Evolutionary conservation across 2,888 invertebrate species (phyloP).

Genomic region (Proisotoma minuta): DNA sequence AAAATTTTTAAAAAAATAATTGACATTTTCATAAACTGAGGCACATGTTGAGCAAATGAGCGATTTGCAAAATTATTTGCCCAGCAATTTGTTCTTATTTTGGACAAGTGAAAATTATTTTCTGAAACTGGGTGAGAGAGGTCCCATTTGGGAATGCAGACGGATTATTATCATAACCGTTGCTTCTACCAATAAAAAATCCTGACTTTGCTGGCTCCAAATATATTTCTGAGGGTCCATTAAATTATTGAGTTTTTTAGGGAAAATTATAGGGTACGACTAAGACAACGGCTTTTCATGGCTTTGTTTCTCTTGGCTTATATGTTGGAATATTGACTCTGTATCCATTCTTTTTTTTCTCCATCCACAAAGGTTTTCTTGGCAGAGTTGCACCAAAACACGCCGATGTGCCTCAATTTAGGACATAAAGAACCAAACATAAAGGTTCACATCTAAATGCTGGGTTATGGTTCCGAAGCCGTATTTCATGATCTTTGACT

Average conservation of each 20-base stretch:
- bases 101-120: no score
- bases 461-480: slow-evolving; percentile 6
- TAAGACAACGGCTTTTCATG: slow-evolving; percentile 47
- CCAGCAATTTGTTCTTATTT: no score
- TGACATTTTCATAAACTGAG: no score
- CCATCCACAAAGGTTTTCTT: not conserved
- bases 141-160: not conserved
- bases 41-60: no score
- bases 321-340: slow-evolving; percentile 3
- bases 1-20: no score
- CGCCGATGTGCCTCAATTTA: not conserved
- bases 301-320: slow-evolving; percentile 38
- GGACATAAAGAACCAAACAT: not conserved
- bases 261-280: slow-evolving; percentile 47
- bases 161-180: not conserved
- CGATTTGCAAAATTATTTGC: no score
- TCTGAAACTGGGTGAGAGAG: no score
- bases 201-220: slow-evolving; percentile 9
- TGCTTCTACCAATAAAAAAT: slow-evolving; percentile 6
- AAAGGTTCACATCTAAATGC: not conserved
- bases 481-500: slow-evolving; percentile 25
- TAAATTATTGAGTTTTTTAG: slow-evolving; percentile 48
- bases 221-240: slow-evolving; percentile 48
- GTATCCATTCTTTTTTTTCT: not conserved
- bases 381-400: not conserved